Evolutionary conservation across 2,888 invertebrate species (phyloP), one percentile per base, ranked within the genome.

Genomic region (Agonopterix subpropinquella): DNA sequence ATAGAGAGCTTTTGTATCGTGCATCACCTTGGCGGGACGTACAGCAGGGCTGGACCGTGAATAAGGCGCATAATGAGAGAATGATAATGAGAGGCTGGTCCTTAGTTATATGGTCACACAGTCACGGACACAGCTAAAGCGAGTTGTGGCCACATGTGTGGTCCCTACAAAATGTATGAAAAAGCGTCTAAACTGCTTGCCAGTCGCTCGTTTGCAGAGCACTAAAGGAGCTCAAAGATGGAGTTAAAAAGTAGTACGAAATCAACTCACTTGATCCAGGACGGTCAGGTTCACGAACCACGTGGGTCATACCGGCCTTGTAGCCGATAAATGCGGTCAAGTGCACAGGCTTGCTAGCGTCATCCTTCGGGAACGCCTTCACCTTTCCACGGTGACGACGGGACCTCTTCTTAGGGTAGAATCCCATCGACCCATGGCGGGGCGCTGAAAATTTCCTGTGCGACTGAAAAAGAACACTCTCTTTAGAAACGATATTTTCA

Each of bases 221-320:
- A 18, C 4, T 18, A 18, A 39, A 39, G 1, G 7, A 37, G 8
- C 28, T 39, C 39, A 1, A n/a, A 39, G 39, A n/a, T 1, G 8
- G 9, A 39, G n/a, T 39, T 39, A n/a, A 39, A 28, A n/a, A 39
- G n/a, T 4, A 39, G 39, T n/a, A 39, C 1, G 8, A n/a, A 39
- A 39, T 10, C 11, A 11, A 94, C 97, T 95, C 87, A 98, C 98
- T 98, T 87, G 98, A 99, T 57, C 98, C 98, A 73, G 98, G 98
- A 89, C 98, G 94, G 89, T 99, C 98, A 48, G 98, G 98, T 89
- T 99, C 99, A 65, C 99, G 93, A 8, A 99, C 96, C 85, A 99
- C 96, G 84, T 99, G 99, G 71, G 98, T 98, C 99, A 99, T 99
- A 81, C 99, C 99, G 76, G 99, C 99, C 86, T 99, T 99, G 90